A percentile compares a stretch with the other conserved stretches of the same genome.
phyloP scores from a whole-genome alignment of 2,888 invertebrate genomes.

The Formica aserva region DNA sequence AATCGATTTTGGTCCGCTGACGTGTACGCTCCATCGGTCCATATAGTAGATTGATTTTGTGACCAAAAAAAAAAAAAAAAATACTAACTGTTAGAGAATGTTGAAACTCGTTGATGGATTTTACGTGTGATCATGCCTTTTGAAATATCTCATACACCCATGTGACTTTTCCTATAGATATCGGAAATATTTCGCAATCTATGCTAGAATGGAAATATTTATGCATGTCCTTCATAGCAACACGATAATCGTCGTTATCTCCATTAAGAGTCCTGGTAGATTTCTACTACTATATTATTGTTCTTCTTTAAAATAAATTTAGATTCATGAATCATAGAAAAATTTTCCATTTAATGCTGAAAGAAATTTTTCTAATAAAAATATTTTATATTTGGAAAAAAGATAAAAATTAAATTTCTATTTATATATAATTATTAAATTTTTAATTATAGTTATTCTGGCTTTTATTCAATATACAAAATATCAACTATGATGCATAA shows the following conservation, averaged over 20 bases:
- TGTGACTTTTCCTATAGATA: not conserved
- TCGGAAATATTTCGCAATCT: not conserved
- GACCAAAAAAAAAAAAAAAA: not conserved
- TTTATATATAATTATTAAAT: not conserved
- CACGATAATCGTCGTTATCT: not conserved
- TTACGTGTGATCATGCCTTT: not conserved
- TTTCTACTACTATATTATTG: not conserved
- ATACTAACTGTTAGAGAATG: not conserved
- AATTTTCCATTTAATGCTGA: not conserved
- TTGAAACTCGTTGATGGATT: conserved; percentile 25
- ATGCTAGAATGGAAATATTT: not conserved
- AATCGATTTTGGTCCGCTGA: conserved; percentile 56
- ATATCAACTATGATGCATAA: not conserved
- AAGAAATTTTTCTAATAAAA: not conserved
- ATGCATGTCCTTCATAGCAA: not conserved
- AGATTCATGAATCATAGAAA: not conserved
- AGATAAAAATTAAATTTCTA: not conserved
- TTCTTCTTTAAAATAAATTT: not conserved
- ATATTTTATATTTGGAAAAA: not conserved
- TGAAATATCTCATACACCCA: conserved; percentile 13
- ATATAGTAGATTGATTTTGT: conserved; percentile 53
- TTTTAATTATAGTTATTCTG: not conserved
- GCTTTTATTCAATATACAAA: not conserved
- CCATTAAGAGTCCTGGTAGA: not conserved
- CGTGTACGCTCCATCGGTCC: conserved; percentile 41